A percentile compares a stretch with the other conserved stretches of the same genome.
phyloP scores from a whole-genome alignment of 2,888 invertebrate genomes.

The Yponomeuta malinellus region DNA sequence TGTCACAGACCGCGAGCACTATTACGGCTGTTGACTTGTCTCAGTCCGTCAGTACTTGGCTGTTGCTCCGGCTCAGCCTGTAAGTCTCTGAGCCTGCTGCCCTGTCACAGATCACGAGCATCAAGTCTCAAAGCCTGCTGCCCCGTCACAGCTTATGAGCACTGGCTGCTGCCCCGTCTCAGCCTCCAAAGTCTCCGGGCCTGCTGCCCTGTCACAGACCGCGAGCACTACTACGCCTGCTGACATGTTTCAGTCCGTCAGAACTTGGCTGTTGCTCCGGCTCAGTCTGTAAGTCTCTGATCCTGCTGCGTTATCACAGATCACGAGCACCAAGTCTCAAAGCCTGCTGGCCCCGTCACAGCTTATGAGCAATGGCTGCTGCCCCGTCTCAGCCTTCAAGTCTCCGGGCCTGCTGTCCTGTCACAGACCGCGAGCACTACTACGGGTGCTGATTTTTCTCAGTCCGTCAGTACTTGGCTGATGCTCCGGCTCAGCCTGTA shows the following conservation, averaged over 20 bases:
- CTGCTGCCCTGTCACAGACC: conserved; percentile 17
- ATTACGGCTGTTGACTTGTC: background rate
- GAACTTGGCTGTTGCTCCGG: background rate
- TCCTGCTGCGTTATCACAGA: background rate
- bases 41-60: background rate
- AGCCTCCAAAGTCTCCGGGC: background rate
- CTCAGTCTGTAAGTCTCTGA: background rate
- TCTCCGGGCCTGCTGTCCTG: conserved; percentile 19
- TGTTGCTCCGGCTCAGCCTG: background rate
- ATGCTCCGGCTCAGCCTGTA: conserved; percentile 1
- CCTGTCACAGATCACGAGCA: background rate
- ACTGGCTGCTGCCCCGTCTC: background rate
- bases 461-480: conserved; percentile 7
- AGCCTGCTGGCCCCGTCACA: background rate
- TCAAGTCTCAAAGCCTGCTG: background rate
- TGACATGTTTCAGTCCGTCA: conserved; percentile 8
- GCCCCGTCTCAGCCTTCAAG: background rate
- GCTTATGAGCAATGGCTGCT: background rate
- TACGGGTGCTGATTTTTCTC: conserved; percentile 4
- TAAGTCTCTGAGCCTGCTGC: background rate
- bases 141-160: background rate
- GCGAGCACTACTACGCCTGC: background rate
- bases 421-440: conserved; percentile 15
- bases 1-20: background rate
- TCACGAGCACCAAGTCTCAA: background rate